Evolutionary conservation across 2,888 invertebrate species (phyloP).

Genomic region (Platerodrilus igneus): DNA sequence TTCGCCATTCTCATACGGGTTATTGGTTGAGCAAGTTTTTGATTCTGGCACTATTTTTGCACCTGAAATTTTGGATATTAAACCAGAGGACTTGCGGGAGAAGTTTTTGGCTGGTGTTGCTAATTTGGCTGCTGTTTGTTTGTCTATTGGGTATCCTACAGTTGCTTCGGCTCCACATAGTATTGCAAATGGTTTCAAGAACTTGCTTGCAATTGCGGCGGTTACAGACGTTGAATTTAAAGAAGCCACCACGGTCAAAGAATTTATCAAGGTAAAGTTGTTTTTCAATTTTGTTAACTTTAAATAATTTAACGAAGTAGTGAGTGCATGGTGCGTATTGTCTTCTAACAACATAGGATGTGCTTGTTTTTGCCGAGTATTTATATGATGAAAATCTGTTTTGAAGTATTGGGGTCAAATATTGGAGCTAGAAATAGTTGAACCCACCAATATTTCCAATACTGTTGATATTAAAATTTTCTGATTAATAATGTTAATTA

Average conservation of each 20-base stretch:
- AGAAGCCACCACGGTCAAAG: slow-evolving; percentile 89
- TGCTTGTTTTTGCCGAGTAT: too few species aligned
- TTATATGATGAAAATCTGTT: slow-evolving; percentile 1
- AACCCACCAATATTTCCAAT: slow-evolving; percentile 42
- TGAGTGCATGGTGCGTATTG: too few species aligned
- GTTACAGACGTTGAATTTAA: slow-evolving; percentile 94
- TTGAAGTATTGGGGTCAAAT: slow-evolving; percentile 22
- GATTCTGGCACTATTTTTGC: slow-evolving; percentile 98
- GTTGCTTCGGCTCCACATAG: slow-evolving; percentile 96
- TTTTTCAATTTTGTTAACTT: slow-evolving; percentile 1
- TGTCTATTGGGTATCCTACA: slow-evolving; percentile 94
- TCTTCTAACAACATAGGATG: too few species aligned
- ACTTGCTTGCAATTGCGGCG: slow-evolving; percentile 93
- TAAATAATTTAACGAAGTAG: too few species aligned
- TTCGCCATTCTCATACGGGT: slow-evolving; percentile 98
- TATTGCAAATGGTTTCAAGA: slow-evolving; percentile 97
- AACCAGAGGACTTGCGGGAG: slow-evolving; percentile 87
- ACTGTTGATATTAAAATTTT: slow-evolving; percentile 20
- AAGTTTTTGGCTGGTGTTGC: slow-evolving; percentile 92
- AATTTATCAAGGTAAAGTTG: slow-evolving; percentile 70
- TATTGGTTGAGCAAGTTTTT: slow-evolving; percentile 93
- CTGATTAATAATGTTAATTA: slow-evolving; percentile 10
- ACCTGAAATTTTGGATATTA: slow-evolving; percentile 96
- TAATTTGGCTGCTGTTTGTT: slow-evolving; percentile 89
- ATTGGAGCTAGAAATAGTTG: slow-evolving; percentile 48